Conservation (phyloP, 2,797 vertebrate species). For the Avahi laniger region DNA sequence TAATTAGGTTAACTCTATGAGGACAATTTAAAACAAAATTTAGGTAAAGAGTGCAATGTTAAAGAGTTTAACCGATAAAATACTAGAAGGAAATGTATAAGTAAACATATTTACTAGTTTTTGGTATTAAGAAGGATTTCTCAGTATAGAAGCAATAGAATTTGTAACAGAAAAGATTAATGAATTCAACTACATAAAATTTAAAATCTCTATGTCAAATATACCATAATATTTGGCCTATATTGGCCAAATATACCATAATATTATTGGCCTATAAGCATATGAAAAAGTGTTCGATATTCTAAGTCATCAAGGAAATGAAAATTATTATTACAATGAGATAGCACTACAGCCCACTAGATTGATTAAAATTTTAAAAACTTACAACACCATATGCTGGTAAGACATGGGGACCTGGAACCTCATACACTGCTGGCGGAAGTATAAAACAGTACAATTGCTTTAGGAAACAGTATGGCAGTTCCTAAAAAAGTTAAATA, state of each 20-base stretch:
- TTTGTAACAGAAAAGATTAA: constrained; percentile 7
- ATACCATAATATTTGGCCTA: neutral
- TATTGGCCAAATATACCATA: neutral
- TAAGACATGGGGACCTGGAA: neutral
- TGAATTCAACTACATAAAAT: constrained; percentile 30
- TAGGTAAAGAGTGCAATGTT: neutral
- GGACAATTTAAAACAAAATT: neutral
- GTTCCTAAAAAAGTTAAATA: neutral
- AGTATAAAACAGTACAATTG: neutral
- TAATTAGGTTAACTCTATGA: neutral
- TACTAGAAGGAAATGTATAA: neutral
- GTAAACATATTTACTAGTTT: constrained; percentile 26
- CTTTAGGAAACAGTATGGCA: neutral
- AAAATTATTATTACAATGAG: constrained; percentile 5
- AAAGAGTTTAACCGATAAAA: constrained; percentile 9
- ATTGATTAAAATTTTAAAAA: constrained; percentile 35
- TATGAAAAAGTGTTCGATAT: constrained; percentile 13
- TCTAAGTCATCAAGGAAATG: neutral
- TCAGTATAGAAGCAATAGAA: constrained; percentile 30
- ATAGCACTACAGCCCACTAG: neutral
- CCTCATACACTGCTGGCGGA: neutral
- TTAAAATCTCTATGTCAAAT: constrained; percentile 2
- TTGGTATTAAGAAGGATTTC: constrained; percentile 21
- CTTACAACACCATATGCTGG: neutral
- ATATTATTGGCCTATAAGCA: neutral